A percentile compares a stretch with the other conserved stretches of the same genome.
phyloP scores from a whole-genome alignment of 2,888 invertebrate genomes.

The Rotaria socialis region DNA sequence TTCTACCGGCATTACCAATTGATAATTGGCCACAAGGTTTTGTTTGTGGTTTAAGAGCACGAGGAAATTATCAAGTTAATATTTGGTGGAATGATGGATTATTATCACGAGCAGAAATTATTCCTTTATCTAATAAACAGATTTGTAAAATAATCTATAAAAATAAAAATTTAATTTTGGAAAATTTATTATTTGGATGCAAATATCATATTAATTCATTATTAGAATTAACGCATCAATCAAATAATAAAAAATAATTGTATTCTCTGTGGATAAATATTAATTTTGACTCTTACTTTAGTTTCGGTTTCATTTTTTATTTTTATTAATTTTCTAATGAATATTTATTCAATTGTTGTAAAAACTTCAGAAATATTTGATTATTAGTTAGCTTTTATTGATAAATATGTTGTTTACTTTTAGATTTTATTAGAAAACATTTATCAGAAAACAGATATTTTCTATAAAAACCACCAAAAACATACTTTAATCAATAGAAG shows the following conservation, averaged over 20 bases:
- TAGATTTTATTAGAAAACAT: too few relatives aligned
- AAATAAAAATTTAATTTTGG: not conserved
- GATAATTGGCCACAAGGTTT: not conserved
- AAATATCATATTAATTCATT: not conserved
- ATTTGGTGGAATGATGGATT: not conserved
- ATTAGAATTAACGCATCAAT: not conserved
- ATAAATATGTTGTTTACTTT: too few relatives aligned
- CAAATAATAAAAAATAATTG: not conserved
- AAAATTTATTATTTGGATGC: not conserved
- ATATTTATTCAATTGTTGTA: too few relatives aligned
- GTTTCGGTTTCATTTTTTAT: too few relatives aligned
- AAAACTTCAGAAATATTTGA: too few relatives aligned
- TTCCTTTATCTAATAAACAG: not conserved
- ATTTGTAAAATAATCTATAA: not conserved
- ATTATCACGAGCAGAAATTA: not conserved
- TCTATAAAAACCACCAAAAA: too few relatives aligned
- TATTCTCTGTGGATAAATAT: too few relatives aligned
- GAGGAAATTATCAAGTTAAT: constrained; percentile 1
- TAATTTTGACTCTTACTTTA: too few relatives aligned
- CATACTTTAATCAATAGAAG: too few relatives aligned
- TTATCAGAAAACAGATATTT: too few relatives aligned
- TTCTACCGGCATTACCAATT: constrained; percentile 10
- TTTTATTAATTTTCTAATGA: too few relatives aligned
- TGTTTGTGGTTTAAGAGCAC: constrained; percentile 20
- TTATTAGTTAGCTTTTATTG: too few relatives aligned